phyloP scores from a whole-genome alignment of 2,888 invertebrate species.

The Cheilosia pagana region DNA sequence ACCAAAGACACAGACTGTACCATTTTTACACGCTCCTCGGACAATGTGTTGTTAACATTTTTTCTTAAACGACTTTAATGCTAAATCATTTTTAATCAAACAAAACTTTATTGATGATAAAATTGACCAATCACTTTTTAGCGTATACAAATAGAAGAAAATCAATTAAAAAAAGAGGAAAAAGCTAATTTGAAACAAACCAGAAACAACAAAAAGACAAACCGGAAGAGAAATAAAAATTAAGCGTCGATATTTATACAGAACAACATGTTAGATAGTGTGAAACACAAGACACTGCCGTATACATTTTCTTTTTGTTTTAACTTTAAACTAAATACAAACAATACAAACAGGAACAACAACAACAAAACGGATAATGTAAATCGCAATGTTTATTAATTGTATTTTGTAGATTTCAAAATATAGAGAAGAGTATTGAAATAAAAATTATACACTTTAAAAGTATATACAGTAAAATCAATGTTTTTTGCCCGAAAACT shows the following conservation, averaged over 20 bases:
- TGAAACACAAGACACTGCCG: conserved; percentile 71
- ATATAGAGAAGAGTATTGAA: conserved; percentile 7
- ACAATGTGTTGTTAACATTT: conserved; percentile 60
- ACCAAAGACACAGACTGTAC: conserved; percentile 49
- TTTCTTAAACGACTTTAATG: conserved; percentile 44
- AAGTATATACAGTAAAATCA: conserved; percentile 46
- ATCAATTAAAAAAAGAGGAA: neutral
- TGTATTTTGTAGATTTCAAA: conserved; percentile 62
- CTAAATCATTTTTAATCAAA: conserved; percentile 52
- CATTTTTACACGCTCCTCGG: conserved; percentile 44
- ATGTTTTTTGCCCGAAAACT: conserved; percentile 34
- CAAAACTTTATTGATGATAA: conserved; percentile 49
- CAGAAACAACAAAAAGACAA: conserved; percentile 29
- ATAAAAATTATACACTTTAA: conserved; percentile 35
- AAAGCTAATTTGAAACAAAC: conserved; percentile 31
- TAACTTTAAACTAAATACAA: conserved; percentile 39
- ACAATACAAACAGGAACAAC: neutral
- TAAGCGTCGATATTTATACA: conserved; percentile 59
- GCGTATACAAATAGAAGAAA: conserved; percentile 52
- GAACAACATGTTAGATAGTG: conserved; percentile 71
- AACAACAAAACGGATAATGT: neutral
- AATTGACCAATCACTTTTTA: conserved; percentile 70
- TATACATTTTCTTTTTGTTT: conserved; percentile 24
- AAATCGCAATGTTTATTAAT: conserved; percentile 50
- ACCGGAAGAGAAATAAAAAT: conserved; percentile 7